A percentile compares a stretch with the other conserved stretches of the same genome.
phyloP scores from a whole-genome alignment of 2,888 invertebrate genomes.

The Poecilobothrus nobilitatus region DNA sequence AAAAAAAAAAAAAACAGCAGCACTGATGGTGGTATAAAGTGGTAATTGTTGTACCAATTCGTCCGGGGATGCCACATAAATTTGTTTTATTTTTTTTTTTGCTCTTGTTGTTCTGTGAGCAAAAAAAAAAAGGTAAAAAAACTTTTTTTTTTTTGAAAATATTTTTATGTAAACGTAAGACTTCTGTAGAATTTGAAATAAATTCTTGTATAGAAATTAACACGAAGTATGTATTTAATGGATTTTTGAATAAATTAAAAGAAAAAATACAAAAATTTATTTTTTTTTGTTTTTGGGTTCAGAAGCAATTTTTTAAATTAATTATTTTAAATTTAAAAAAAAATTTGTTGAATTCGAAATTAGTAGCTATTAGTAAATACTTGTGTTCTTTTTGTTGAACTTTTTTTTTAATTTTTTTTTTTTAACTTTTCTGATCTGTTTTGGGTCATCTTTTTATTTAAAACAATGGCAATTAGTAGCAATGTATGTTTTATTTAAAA shows the following conservation, averaged over 20 bases:
- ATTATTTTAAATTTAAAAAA: neutral
- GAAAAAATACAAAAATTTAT: neutral
- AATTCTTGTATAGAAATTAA: neutral
- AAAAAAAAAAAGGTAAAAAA: neutral
- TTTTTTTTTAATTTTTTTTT: no score
- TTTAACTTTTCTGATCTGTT: neutral
- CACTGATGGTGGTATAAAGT: neutral
- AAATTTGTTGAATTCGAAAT: neutral
- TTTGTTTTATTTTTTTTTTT: neutral
- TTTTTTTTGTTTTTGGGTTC: neutral
- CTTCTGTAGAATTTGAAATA: neutral
- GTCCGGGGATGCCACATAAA: no score
- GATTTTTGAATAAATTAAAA: neutral
- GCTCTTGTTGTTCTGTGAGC: neutral
- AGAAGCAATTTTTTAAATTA: neutral
- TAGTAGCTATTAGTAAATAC: neutral
- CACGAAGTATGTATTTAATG: neutral
- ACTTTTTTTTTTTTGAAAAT: neutral
- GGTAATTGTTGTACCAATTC: no score
- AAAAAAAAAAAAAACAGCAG: neutral
- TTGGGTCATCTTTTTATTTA: neutral
- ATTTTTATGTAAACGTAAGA: neutral
- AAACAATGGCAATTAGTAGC: slow-evolving; percentile 3
- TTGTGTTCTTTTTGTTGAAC: neutral
- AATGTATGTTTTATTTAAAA: neutral